These are phyloP conservation scores for Apocheima hispidaria DNA, from an alignment of 2,888 invertebrate genomes.

Conservation along the genomic window DNA sequence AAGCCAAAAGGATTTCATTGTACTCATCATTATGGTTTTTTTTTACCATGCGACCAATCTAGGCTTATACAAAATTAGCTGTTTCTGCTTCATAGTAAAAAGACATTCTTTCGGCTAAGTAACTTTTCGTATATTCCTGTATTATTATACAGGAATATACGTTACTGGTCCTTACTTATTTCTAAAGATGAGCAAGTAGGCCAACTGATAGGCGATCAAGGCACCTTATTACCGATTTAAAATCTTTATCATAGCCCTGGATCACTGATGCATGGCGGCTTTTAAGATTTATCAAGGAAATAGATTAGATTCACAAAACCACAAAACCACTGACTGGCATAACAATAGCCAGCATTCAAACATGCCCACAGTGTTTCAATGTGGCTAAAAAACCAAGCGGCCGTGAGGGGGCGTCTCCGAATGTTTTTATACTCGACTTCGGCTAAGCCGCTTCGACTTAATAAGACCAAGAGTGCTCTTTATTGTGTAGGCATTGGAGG, in stretches of 20 bases:
- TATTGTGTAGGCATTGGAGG: constrained; percentile 5
- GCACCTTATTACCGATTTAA: not conserved
- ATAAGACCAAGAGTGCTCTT: constrained; percentile 15
- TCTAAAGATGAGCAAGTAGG: not conserved
- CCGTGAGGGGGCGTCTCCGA: constrained; percentile 63
- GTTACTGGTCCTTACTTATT: no score
- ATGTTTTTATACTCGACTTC: constrained; percentile 54
- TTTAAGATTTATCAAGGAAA: constrained; percentile 14
- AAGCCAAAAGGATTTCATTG: no score
- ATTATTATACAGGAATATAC: no score
- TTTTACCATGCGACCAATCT: no score
- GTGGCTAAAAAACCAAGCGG: constrained; percentile 56
- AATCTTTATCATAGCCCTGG: not conserved
- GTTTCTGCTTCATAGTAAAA: no score
- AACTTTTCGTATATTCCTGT: not conserved
- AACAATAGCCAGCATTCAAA: constrained; percentile 26
- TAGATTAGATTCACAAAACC: constrained; percentile 18
- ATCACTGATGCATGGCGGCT: constrained; percentile 3
- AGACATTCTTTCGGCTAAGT: no score
- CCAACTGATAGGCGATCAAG: not conserved
- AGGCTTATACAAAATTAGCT: no score
- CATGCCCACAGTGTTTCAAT: constrained; percentile 38
- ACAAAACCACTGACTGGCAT: constrained; percentile 13
- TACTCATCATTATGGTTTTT: no score
- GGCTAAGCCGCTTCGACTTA: constrained; percentile 40